phyloP scores from a whole-genome alignment of 2,797 vertebrate genomes.

The Lepidocolaptes lacrymiger region DNA sequence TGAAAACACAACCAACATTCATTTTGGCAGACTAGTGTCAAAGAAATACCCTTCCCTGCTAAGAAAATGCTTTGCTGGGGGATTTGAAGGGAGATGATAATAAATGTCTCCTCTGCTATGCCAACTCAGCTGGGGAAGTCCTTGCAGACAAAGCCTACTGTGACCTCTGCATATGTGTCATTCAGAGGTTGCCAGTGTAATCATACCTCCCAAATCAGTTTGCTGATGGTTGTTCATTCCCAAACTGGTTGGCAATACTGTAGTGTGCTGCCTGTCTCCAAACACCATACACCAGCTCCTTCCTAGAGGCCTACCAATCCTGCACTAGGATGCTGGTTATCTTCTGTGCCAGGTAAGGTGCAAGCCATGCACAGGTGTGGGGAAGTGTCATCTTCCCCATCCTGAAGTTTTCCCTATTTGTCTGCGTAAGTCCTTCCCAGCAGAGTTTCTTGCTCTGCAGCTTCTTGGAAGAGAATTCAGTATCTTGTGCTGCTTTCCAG shows the following conservation, averaged over 20 bases:
- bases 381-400: neutral
- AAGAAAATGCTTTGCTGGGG: neutral
- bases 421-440: neutral
- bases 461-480: neutral
- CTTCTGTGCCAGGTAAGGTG: neutral
- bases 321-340: neutral
- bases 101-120: neutral
- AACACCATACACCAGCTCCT: neutral
- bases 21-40: neutral
- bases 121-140: neutral
- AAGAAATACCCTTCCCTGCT: neutral
- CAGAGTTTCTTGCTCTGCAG: slow-evolving; percentile 10
- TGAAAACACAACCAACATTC: neutral
- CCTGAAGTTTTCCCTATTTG: neutral
- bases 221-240: neutral
- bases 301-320: neutral
- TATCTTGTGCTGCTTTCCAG: neutral
- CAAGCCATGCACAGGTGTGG: neutral
- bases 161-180: neutral
- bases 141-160: neutral
- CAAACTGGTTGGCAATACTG: neutral
- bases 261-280: neutral
- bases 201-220: neutral
- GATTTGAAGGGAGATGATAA: neutral
- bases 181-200: neutral